These are phyloP conservation scores for Xerus rutilus DNA, from an alignment of 2,797 vertebrate species.

Conservation along the genomic window DNA sequence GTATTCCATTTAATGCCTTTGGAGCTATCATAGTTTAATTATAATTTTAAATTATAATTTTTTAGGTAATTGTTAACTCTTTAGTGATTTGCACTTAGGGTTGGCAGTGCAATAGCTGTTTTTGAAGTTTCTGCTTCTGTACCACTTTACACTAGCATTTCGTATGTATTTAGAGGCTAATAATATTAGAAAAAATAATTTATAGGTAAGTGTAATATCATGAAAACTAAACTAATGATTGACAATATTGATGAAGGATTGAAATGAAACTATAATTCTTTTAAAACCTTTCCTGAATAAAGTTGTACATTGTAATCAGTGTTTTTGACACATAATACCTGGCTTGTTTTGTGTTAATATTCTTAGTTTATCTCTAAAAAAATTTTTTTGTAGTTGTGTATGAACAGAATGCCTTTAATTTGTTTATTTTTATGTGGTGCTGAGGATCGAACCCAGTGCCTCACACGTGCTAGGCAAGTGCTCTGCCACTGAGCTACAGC, in stretches of 20 bases:
- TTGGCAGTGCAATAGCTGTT: slow-evolving; percentile 12
- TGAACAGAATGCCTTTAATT: too few species aligned
- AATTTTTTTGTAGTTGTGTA: too few species aligned
- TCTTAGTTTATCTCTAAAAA: slow-evolving; percentile 40
- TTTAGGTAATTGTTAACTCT: neutral
- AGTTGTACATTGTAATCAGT: neutral
- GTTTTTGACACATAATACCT: slow-evolving; percentile 1
- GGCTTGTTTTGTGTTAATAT: slow-evolving; percentile 47
- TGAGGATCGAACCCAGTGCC: too few species aligned
- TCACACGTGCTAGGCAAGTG: too few species aligned
- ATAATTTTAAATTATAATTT: slow-evolving; percentile 30
- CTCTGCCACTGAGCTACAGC: too few species aligned
- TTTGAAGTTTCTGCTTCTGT: slow-evolving; percentile 48
- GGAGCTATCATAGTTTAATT: slow-evolving; percentile 6
- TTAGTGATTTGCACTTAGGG: neutral
- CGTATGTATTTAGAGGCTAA: slow-evolving; percentile 49
- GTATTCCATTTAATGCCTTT: slow-evolving; percentile 55
- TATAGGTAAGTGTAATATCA: slow-evolving; percentile 35
- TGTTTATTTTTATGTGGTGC: too few species aligned
- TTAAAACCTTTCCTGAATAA: neutral
- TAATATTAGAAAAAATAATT: slow-evolving; percentile 54
- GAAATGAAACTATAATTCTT: neutral
- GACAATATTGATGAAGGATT: slow-evolving; percentile 10
- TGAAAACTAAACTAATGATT: slow-evolving; percentile 7
- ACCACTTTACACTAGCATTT: neutral